Base-by-base conservation (phyloP, 2,113 vertebrate species). In the Lasiurus borealis region DNA sequence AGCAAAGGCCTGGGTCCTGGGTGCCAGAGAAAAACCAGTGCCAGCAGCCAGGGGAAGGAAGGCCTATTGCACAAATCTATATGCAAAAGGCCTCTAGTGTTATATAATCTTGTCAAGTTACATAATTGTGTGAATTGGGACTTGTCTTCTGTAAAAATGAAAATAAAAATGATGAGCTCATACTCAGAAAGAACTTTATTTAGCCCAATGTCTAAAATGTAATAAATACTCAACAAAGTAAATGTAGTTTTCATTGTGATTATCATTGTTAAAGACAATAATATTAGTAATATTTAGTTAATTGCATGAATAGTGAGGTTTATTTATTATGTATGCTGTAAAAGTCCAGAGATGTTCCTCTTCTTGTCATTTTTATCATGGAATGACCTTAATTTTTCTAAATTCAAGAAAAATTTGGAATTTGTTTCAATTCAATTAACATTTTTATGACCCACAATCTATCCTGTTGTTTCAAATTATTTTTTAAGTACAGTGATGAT, bases 271-370 rank as follows among this genome's bases (percentile, higher is more conserved):
- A 91, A 78, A 66, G 40, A 25, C 4, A 80, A 77, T 27, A 62
- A 62, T 69, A 88, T 91, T 77, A 72, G 29, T 92, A 78, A 57
- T 23, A 85, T 82, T 68, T 81, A 77, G 92, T 90, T 75, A 92
- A 90, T 31, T 94, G 12, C 5, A 34, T 76, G 23, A 82, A 5
- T n/a, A 34, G 8, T 19, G 44, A 89, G n/a, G 29, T 48, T 86
- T 68, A 85, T 84, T 11, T 64, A 59, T 80, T 59, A 90, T 71
- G 10, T 50, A 81, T 46, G 29, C 1, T 73, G 25, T 19, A 66
- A 83, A 90, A 40, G 34, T 84, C 59, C 16, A 85, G 21, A 85
- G n/a, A 77, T 18, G 9, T 2, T 84, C 31, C 11, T 62, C 76
- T 54, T 78, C 46, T 72, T 80, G n/a, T 2, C 5, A 57, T 52